Base-by-base conservation (phyloP, 1,140 invertebrate genomes). In the Listronotus oregonensis region DNA sequence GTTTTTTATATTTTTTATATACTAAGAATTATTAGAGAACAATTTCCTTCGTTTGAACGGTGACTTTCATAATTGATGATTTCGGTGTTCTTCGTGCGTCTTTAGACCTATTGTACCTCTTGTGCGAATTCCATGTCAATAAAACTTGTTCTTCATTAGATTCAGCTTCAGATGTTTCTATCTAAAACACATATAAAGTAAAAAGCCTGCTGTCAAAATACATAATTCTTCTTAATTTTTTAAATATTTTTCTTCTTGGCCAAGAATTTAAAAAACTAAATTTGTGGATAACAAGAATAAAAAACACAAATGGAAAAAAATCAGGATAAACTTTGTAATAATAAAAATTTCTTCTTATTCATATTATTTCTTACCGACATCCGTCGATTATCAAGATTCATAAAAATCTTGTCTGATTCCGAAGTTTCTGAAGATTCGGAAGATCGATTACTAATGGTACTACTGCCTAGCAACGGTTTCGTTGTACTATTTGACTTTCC, bases 81-180 rank as follows among this genome's bases (percentile, higher is more conserved):
- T 59, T 58, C 2, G 47, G 27, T 31, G 18, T 12, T 40, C 55
- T 44, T 50, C 68, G 57, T 12, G 64, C 51, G 49, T 67, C 61
- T 14, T 73, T 64, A 5, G 60, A 51, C 27, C 52, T 70, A 14
- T 58, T 42, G 65, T 62, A 78, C 73, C 12, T 75, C 67, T 71
- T 77, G 62, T 58, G 74, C 6, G 76, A 81, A 39, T 64, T 64
- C 83, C 83, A 85, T 21, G 82, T 80, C 6, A 84, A 74, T 10
- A 84, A 72, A 5, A 84, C 71, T 67, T 82, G 81, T 66, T 85
- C 82, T 62, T 85, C 83, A n/a, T 71, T 70, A 6, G 75, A 66
- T 72, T 77, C 70, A 64, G 42, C 18, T 66, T 65, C 62, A 14
- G 44, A 56, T 6, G 44, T 39, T 9, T 64, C 63, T 5, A 65